Percentiles rank a stretch among this genome's conserved stretches.
phyloP scores from a whole-genome alignment of 2,113 vertebrate species.

The Epinephelus fuscoguttatus region DNA sequence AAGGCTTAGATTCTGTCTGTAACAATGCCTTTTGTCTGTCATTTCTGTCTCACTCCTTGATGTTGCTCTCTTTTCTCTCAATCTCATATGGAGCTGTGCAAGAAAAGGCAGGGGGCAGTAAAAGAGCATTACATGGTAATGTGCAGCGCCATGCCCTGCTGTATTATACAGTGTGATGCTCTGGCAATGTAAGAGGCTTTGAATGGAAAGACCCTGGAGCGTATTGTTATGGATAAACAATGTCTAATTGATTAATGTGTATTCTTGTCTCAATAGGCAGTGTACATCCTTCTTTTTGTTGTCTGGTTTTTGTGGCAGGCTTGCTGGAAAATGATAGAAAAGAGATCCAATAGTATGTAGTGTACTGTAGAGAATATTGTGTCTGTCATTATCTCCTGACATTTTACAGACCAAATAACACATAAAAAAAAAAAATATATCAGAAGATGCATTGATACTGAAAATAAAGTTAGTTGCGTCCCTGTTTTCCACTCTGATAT shows the following conservation, averaged over 20 bases:
- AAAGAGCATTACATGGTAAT: conserved; percentile 37
- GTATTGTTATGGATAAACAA: conserved; percentile 27
- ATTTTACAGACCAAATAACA: background rate
- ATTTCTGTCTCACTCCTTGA: background rate
- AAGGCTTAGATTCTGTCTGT: conserved; percentile 48
- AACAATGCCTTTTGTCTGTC: background rate
- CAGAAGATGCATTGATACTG: too few species aligned
- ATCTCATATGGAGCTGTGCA: background rate
- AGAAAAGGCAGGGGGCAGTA: conserved; percentile 66
- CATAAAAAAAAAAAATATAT: too few species aligned
- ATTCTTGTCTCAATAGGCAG: background rate
- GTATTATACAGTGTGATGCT: background rate
- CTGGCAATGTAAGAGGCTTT: conserved; percentile 55
- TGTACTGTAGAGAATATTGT: background rate
- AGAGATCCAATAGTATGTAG: background rate
- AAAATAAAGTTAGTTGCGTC: background rate
- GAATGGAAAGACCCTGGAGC: conserved; percentile 12
- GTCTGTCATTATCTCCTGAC: background rate
- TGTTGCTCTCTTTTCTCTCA: background rate
- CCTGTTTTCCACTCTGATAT: background rate
- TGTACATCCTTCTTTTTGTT: background rate
- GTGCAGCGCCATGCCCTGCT: conserved; percentile 10
- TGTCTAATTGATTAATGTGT: conserved; percentile 26
- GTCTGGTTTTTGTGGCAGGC: background rate
- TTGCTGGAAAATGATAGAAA: background rate